A percentile compares a stretch with the other conserved stretches of the same genome.
phyloP scores from a whole-genome alignment of 2,888 invertebrate species.

The Portevinia maculata region DNA sequence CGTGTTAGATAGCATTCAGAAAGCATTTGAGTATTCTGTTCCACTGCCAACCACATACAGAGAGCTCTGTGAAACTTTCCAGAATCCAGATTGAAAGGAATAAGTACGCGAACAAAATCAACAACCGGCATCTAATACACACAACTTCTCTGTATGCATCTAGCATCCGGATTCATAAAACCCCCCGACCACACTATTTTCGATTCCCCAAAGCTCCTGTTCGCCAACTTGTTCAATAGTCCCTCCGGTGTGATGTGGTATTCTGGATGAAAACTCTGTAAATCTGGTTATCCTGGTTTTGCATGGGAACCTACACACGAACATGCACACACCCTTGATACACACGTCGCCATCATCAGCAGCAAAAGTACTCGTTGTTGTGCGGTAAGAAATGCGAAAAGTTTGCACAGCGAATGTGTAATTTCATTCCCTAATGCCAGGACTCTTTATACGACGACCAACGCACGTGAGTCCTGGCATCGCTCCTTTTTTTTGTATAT shows the following conservation, averaged over 20 bases:
- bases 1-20: slow-evolving; percentile 39
- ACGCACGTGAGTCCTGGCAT: slow-evolving; percentile 67
- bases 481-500: slow-evolving; percentile 37
- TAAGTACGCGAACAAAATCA: slow-evolving; percentile 69
- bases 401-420: slow-evolving; percentile 74
- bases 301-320: slow-evolving; percentile 57
- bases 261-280: slow-evolving; percentile 72
- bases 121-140: slow-evolving; percentile 51
- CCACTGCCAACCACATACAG: slow-evolving; percentile 56
- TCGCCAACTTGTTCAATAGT: slow-evolving; percentile 72
- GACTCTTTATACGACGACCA: slow-evolving; percentile 40
- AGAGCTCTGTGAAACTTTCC: slow-evolving; percentile 38
- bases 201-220: slow-evolving; percentile 66
- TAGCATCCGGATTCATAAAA: slow-evolving; percentile 64
- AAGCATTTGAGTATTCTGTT: slow-evolving; percentile 66
- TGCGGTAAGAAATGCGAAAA: slow-evolving; percentile 74
- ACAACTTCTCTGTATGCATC: slow-evolving; percentile 49
- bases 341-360: slow-evolving; percentile 49
- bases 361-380: slow-evolving; percentile 65
- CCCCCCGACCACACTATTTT: slow-evolving; percentile 4
- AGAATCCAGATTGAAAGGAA: slow-evolving; percentile 62
- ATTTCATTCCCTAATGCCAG: slow-evolving; percentile 63
- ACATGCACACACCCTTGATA: slow-evolving; percentile 47
- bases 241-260: slow-evolving; percentile 66
- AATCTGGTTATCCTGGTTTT: slow-evolving; percentile 73